Evolutionary conservation across 2,113 vertebrate genomes (phyloP), one percentile per base, ranked within the genome.

Genomic region (Dryoscopus gambensis): DNA sequence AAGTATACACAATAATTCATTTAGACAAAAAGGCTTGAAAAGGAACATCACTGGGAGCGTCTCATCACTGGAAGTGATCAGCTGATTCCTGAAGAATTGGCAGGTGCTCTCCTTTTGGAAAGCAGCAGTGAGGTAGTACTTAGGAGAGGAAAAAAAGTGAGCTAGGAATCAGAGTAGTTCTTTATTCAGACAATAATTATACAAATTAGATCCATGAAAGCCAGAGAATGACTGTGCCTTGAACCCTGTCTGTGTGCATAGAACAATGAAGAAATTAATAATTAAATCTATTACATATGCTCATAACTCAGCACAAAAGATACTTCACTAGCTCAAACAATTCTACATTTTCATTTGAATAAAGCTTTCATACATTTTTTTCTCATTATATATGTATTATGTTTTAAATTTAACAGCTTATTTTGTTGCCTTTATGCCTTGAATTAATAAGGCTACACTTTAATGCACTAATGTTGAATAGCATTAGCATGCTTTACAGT

Each of bases 211-310:
- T 99, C 99, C 98, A 98, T 99, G 99, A 99, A 99, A 99, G 98
- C 98, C 98, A 97, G 97, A 98, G 98, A 98, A 98, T 98, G 98
- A 98, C 98, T 98, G 96, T 97, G 98, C 98, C 98, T 98, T 99
- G 98, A 99, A 98, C 98, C 97, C 97, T 98, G 97, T 98, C 98
- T 98, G 97, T 98, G 98, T 97, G 97, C 97, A 93, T 82, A 98
- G 98, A 98, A 98, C 98, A 97, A 98, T 97, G 97, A 97, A 97
- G 95, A 98, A 98, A 99, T 98, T 99, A 99, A 99, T 99, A 99
- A 99, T 99, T 99, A 99, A 99, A 99, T 99, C 98, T 98, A 99
- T 99, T 99, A 99, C 99, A 99, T 98, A 98, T 98, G 98, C 98
- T 99, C 98, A 98, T 98, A 98, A 98, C 98, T 99, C 98, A 98